Base-by-base conservation (phyloP, 2,888 invertebrate genomes). In the Amitus sp. region DNA sequence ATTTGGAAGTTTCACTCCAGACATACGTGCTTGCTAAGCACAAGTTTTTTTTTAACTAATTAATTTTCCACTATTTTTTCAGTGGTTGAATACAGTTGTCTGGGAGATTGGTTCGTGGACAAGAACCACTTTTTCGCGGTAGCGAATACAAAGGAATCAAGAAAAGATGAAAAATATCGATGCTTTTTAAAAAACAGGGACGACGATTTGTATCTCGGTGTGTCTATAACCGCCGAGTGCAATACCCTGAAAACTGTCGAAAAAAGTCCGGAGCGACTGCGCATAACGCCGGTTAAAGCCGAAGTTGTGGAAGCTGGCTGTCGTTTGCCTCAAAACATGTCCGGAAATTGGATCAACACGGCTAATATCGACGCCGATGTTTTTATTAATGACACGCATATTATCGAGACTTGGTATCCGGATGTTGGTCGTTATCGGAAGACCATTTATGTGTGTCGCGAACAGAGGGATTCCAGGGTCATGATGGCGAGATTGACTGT, bases 401-500 rank as follows among this genome's bases (percentile, higher is more conserved):
- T 98, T 30, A 93, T 96, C 71, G 97, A 97, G 84, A 95, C 94
- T 0, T 96, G 94, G 83, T 94, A 94, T 82, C 96, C 97, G 0
- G 97, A 98, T 82, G 93, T 93, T 75, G 93, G 93, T 0, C 87
- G 95, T 72, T 95, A 89, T 80, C 88, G 95, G 71, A 88, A 88
- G 73, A 96, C 95, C 0, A 95, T 96, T 77, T 98, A 96, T 81
- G 93, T 96, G 7, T 98, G 98, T 83, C 90, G 94, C 64, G 96
- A 98, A 83, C 93, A 94, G 69, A 87, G 95, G 62, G 97, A 96
- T 70, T 89, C 91, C 27, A 86, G 97, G 67, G 92, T 94, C 54
- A 95, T 98, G 91, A 96, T 98, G 95, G 95, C 98, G 0, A 87
- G 97, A 59, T 88, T 98, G 6, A 96, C 96, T 0, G 96, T 98